These are phyloP conservation scores for Stenodera caucasica DNA, from an alignment of 2,888 invertebrate genomes.

Conservation along the genomic window DNA sequence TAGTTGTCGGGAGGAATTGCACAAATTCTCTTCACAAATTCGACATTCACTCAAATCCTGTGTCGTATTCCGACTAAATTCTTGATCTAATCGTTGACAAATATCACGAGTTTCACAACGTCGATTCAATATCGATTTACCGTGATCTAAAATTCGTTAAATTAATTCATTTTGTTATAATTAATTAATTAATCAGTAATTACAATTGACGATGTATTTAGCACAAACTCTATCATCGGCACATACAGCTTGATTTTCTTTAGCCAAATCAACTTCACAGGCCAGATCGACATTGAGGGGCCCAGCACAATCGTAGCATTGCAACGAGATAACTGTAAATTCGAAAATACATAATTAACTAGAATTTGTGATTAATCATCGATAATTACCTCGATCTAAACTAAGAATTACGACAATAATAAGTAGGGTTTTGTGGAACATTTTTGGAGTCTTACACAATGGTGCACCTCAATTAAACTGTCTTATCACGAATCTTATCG, in stretches of 20 bases:
- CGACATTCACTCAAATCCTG: not conserved
- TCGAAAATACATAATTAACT: not conserved
- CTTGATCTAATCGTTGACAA: not conserved
- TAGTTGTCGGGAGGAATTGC: not conserved
- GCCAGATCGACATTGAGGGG: not conserved
- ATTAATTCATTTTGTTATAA: not conserved
- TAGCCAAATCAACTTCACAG: not conserved
- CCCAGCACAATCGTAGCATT: slow-evolving; percentile 8
- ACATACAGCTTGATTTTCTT: not conserved
- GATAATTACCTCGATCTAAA: not conserved
- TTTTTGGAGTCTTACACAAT: no score
- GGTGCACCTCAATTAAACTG: no score
- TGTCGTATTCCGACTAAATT: not conserved
- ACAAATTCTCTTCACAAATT: not conserved
- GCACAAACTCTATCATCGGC: not conserved
- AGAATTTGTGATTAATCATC: no score
- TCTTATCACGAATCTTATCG: not conserved
- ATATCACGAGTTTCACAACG: not conserved
- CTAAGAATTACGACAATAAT: not conserved
- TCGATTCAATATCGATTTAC: not conserved
- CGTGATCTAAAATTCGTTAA: slow-evolving; percentile 3
- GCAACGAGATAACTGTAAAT: not conserved
- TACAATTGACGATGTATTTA: not conserved
- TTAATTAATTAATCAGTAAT: not conserved
- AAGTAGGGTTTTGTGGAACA: no score